Conservation (phyloP, 1,140 invertebrate species). For the Ips nitidus region DNA sequence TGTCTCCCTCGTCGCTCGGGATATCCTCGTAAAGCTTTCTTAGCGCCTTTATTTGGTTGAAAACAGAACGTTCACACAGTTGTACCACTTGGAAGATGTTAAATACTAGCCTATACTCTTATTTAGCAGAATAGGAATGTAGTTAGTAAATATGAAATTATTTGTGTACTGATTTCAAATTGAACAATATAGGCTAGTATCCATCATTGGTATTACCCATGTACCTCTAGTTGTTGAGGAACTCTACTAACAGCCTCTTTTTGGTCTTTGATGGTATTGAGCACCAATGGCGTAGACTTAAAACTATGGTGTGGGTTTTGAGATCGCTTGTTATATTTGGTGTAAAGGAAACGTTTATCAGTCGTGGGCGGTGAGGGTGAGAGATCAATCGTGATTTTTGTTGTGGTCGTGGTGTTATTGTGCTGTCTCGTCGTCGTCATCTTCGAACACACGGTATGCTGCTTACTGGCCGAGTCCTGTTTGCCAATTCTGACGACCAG, state of each 20-base stretch:
- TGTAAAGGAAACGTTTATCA: constrained; percentile 27
- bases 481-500: constrained; percentile 50
- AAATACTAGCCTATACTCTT: neutral
- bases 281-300: constrained; percentile 52
- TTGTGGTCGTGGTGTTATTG: constrained; percentile 48
- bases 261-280: constrained; percentile 47
- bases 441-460: constrained; percentile 48
- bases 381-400: constrained; percentile 54
- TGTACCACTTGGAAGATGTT: neutral
- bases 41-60: constrained; percentile 42
- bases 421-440: constrained; percentile 45
- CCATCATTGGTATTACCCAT: too few species aligned
- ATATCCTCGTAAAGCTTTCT: constrained; percentile 52
- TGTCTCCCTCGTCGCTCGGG: constrained; percentile 51
- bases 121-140: too few species aligned
- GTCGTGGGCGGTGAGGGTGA: constrained; percentile 46
- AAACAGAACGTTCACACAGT: neutral
- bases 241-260: constrained; percentile 32
- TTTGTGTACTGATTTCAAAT: neutral
- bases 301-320: constrained; percentile 43
- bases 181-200: neutral
- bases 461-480: constrained; percentile 44
- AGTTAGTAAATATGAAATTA: neutral
- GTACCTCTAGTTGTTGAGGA: constrained; percentile 31
- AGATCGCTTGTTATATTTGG: constrained; percentile 42